phyloP scores from a whole-genome alignment of 2,888 invertebrate genomes.

The Thyatira batis region DNA sequence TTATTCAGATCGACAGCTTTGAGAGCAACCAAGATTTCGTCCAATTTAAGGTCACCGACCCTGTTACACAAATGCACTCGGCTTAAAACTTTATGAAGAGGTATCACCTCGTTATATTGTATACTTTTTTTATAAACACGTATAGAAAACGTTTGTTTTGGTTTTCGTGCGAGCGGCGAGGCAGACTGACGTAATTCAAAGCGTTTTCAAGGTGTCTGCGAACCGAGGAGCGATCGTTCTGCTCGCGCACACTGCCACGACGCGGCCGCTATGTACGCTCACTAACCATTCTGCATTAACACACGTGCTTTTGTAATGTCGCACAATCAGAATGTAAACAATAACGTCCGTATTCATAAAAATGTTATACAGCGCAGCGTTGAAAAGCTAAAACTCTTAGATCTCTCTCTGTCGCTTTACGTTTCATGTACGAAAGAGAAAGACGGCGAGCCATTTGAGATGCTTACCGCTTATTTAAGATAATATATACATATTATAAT shows the following conservation, averaged over 20 bases:
- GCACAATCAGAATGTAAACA: slow-evolving; percentile 53
- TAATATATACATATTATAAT: too few relatives aligned
- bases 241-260: slow-evolving; percentile 36
- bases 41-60: slow-evolving; percentile 53
- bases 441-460: too few relatives aligned
- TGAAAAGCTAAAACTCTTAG: too few relatives aligned
- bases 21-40: slow-evolving; percentile 29
- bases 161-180: slow-evolving; percentile 36
- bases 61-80: slow-evolving; percentile 14
- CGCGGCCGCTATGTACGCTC: slow-evolving; percentile 36
- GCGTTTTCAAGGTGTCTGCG: slow-evolving; percentile 41
- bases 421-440: too few relatives aligned
- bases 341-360: slow-evolving; percentile 21
- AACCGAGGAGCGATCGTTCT: slow-evolving; percentile 24
- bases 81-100: slow-evolving; percentile 9
- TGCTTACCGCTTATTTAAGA: too few relatives aligned
- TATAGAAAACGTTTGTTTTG: slow-evolving; percentile 50
- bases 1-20: slow-evolving; percentile 23
- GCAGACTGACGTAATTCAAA: slow-evolving; percentile 68
- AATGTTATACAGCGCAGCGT: neutral
- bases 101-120: slow-evolving; percentile 12
- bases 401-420: too few relatives aligned
- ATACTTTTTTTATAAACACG: slow-evolving; percentile 26
- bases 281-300: slow-evolving; percentile 53
- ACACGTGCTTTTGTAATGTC: slow-evolving; percentile 66